Evolutionary conservation across 2,888 invertebrate species (phyloP), one percentile per base, ranked within the genome.

Genomic region (Oligia latruncula): DNA sequence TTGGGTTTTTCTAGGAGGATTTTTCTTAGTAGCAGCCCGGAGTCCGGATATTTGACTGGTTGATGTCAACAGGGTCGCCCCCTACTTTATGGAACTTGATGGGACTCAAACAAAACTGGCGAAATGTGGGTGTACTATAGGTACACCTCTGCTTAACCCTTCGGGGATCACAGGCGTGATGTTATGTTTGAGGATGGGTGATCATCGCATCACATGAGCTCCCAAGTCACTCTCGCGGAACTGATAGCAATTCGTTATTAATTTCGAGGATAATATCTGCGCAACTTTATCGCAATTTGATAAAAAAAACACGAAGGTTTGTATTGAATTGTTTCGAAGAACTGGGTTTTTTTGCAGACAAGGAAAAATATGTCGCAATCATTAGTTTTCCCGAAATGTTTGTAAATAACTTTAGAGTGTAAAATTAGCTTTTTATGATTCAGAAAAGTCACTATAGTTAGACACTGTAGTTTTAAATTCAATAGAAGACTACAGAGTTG

Each of bases 181-280:
- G 20, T 40, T 40, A 40, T 65, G 13, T 64, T 83, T 64, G 49
- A 62, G 23, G 46, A 77, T 43, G 11, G 40, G 90, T 86, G 88
- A 66, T 78, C 52, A 77, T 46, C 58, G 71, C 87, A 81, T 85
- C 85, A 88, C 80, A 84, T 90, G 73, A 82, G 87, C 88, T 88
- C 81, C 84, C 81, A 77, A 79, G 78, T 40, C 46, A 58, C 74
- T 89, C 74, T 87, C 82, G 86, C 85, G 87, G 88, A 90, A 92
- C 90, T 89, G 90, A 92, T 91, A 90, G 86, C 83, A 84, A 55
- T 82, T n/a, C 85, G 43, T 88, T 88, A 79, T 75, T 80, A 67
- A 80, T 84, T 86, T 78, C n/a, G 60, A 78, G 4, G 76, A 84
- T 82, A 82, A 52, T 76, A 83, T 76, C 74, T 77, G 23, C 35